Conservation (phyloP, 92 coral and sea anemone species). For the Meandrina meandrites region DNA sequence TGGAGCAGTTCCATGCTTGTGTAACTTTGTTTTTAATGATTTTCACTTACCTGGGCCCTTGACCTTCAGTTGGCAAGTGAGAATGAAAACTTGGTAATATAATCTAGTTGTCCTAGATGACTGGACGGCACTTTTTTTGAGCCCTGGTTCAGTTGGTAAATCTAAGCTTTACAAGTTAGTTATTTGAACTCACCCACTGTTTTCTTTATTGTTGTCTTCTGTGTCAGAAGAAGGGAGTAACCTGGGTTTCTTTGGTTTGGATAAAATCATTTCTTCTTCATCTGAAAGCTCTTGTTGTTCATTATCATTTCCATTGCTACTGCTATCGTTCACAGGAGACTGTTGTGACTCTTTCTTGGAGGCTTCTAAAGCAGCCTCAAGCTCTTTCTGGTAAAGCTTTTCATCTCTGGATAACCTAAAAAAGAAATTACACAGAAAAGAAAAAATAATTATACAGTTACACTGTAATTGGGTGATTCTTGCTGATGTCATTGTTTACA, state of each 20-base stretch:
- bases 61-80: too few species aligned
- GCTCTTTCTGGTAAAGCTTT: slow-evolving; percentile 83
- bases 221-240: slow-evolving; percentile 26
- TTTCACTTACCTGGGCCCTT: too few species aligned
- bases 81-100: too few species aligned
- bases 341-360: slow-evolving; percentile 69
- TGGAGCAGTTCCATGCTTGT: too few species aligned
- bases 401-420: slow-evolving; percentile 84
- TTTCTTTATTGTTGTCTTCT: slow-evolving; percentile 47
- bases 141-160: too few species aligned
- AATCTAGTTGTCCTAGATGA: too few species aligned
- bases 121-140: too few species aligned
- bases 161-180: background rate
- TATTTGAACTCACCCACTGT: slow-evolving; percentile 17
- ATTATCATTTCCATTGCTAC: slow-evolving; percentile 42
- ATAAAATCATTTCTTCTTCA: slow-evolving; percentile 27
- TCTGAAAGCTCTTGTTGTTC: slow-evolving; percentile 41
- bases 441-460: background rate
- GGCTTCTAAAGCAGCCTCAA: slow-evolving; percentile 89
- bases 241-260: slow-evolving; percentile 43
- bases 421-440: background rate
- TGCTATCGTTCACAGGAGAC: slow-evolving; percentile 55
- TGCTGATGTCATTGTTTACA: background rate
- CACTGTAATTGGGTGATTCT: too few species aligned
- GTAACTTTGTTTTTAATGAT: too few species aligned